These are phyloP conservation scores for Apis dorsata DNA, from an alignment of 1,140 invertebrate species.

Conservation along the genomic window DNA sequence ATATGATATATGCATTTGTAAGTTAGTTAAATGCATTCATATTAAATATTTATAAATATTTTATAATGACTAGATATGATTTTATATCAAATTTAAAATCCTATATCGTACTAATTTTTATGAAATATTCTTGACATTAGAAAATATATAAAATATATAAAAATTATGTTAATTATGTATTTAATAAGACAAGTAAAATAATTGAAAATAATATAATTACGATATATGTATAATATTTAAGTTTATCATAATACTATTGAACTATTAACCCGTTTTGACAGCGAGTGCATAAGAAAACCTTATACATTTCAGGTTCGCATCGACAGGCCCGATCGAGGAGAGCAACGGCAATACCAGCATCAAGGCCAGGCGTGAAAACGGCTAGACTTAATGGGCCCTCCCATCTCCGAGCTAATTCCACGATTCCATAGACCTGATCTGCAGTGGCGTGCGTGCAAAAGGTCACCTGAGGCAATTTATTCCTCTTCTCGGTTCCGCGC, in stretches of 20 bases:
- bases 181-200: too few relatives aligned
- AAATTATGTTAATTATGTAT: not conserved
- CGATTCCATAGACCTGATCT: slow-evolving; percentile 86
- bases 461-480: slow-evolving; percentile 78
- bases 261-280: slow-evolving; percentile 48
- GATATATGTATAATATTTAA: not conserved
- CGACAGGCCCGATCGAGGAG: slow-evolving; percentile 83
- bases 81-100: not conserved
- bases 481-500: slow-evolving; percentile 70
- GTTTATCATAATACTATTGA: slow-evolving; percentile 16
- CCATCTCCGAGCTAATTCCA: slow-evolving; percentile 85
- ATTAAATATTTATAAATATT: not conserved
- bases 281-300: slow-evolving; percentile 76
- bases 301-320: slow-evolving; percentile 84
- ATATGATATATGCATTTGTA: not conserved
- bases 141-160: too few relatives aligned
- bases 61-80: not conserved
- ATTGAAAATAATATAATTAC: too few relatives aligned
- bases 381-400: slow-evolving; percentile 88
- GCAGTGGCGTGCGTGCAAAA: slow-evolving; percentile 88
- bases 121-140: not conserved
- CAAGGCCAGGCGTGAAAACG: slow-evolving; percentile 85
- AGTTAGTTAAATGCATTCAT: not conserved
- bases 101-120: not conserved
- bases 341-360: slow-evolving; percentile 83